Base-by-base conservation (phyloP, 2,888 invertebrate species). In the Tetragnatha montana region DNA sequence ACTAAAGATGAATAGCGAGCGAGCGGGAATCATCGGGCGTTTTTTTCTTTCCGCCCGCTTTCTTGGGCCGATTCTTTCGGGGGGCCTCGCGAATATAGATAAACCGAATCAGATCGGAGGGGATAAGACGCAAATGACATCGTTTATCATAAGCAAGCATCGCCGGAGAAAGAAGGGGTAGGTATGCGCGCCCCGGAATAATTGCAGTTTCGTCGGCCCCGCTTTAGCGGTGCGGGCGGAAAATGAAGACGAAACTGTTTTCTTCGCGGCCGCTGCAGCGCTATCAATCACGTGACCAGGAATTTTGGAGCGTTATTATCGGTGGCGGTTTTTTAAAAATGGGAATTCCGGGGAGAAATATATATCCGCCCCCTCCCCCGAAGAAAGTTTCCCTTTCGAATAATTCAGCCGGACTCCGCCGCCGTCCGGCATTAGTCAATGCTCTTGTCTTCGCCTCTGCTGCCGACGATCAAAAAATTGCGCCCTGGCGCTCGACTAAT, bases 81-180 rank as follows among this genome's bases (percentile, higher is more conserved):
- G 35, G 79, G 89, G 86, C 51, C 51, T n/a, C 35, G 68, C 82
- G 82, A 87, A 87, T 89, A 85, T 83, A 86, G 87, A 90, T 87
- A 90, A 90, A 90, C 90, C 90, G 83, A 87, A 87, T 90, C 90
- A 90, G 90, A 86, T 86, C 79, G 76, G 71, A 73, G 90, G 90
- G 90, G 90, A 90, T 90, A 86, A 87, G 90, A 80, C 90, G 82
- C 86, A 90, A 90, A 90, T 90, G 90, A 87, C 90, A 90, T 87
- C 90, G 87, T 90, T 90, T 87, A 90, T 90, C 90, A 87, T 90
- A 82, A 73, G 76, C 82, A 90, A 90, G 85, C 89, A 89, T 89
- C 89, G 85, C 81, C 80, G 51, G 14, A 19, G 71, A 68, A 75
- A 22, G 75, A 75, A 60, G 74, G 60, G 60, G 60, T 17, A 60